Percentiles rank a stretch among this genome's conserved stretches.
phyloP scores from a whole-genome alignment of 2,888 invertebrate species.

The Flexamia atlantica region DNA sequence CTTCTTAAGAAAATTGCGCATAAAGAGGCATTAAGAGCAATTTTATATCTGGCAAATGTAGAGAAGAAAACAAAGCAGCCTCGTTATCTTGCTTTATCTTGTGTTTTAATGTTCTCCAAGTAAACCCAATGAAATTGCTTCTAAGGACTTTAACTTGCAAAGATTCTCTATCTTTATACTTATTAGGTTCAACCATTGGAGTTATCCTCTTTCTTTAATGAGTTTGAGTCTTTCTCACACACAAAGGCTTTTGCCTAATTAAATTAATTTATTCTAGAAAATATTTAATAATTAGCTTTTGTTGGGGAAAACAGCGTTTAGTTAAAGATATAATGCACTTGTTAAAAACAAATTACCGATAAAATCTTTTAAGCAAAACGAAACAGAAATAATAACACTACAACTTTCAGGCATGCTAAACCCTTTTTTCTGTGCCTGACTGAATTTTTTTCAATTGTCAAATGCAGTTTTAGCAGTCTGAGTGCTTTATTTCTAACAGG shows the following conservation, averaged over 20 bases:
- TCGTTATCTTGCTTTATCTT: slow-evolving; percentile 41
- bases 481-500: no score
- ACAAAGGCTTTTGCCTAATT: not conserved
- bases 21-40: slow-evolving; percentile 40
- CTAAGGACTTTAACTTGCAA: slow-evolving; percentile 20
- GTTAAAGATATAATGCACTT: no score
- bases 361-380: no score
- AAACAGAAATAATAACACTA: no score
- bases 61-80: slow-evolving; percentile 17
- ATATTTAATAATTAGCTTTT: no score
- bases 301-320: no score
- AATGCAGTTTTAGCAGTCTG: no score
- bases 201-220: slow-evolving; percentile 20
- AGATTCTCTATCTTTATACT: slow-evolving; percentile 30
- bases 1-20: slow-evolving; percentile 27
- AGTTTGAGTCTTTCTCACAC: not conserved
- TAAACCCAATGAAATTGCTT: slow-evolving; percentile 37
- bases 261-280: not conserved
- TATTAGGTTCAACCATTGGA: slow-evolving; percentile 21
- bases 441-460: no score
- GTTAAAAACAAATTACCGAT: no score
- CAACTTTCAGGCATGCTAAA: no score
- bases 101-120: slow-evolving; percentile 37
- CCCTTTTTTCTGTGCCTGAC: no score
- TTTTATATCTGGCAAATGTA: slow-evolving; percentile 43